phyloP scores from a whole-genome alignment of 2,113 vertebrate species.

The Semnornis frantzii region DNA sequence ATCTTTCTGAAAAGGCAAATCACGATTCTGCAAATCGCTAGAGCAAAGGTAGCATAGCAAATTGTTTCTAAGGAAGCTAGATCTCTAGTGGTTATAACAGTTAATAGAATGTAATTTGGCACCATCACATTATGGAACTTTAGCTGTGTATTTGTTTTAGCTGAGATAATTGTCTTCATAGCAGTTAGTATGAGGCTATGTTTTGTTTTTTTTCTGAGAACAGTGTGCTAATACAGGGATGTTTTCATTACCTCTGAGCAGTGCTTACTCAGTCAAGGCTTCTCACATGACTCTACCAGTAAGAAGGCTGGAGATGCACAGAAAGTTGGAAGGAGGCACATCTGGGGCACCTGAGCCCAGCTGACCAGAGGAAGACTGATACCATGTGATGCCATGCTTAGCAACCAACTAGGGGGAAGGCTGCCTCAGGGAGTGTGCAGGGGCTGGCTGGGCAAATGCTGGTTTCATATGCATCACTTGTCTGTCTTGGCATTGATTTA shows the following conservation, averaged over 20 bases:
- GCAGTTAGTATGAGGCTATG: not conserved
- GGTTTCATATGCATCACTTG: not conserved
- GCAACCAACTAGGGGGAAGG: not conserved
- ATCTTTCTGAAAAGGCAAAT: not conserved
- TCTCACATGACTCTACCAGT: no score
- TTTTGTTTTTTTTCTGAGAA: not conserved
- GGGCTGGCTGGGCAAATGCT: not conserved
- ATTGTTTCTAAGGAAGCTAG: slow-evolving; percentile 12
- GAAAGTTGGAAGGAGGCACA: not conserved
- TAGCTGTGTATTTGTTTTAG: not conserved
- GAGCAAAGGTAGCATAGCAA: not conserved
- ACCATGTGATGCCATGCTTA: not conserved
- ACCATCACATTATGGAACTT: not conserved
- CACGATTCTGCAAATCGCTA: not conserved
- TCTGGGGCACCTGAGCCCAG: not conserved
- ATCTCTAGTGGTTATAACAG: slow-evolving; percentile 7
- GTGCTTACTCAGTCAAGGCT: not conserved
- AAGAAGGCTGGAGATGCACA: no score
- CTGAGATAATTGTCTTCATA: not conserved
- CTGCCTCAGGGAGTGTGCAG: not conserved
- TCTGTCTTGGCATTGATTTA: not conserved
- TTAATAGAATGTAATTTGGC: slow-evolving; percentile 37
- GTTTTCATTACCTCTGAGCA: not conserved
- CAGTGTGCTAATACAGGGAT: not conserved
- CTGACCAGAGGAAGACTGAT: not conserved